Evolutionary conservation across 2,888 invertebrate species (phyloP).

Genomic region (Platycheirus rosarum): DNA sequence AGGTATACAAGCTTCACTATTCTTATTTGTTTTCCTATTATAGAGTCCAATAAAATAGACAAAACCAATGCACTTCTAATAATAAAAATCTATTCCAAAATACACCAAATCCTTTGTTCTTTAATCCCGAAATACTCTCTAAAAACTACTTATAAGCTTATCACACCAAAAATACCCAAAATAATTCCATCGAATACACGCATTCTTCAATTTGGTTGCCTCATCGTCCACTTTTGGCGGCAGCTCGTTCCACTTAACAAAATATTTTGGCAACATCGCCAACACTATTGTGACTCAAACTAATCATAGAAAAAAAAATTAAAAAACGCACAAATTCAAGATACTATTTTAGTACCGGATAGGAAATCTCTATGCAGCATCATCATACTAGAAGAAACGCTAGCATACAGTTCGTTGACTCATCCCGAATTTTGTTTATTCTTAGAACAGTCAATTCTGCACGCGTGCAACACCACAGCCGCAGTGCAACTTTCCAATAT

Average conservation of each 20-base stretch:
- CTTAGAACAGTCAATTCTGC: constrained; percentile 52
- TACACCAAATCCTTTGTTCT: neutral
- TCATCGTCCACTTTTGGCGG: constrained; percentile 4
- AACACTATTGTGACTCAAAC: constrained; percentile 68
- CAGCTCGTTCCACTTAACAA: constrained; percentile 59
- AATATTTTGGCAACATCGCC: constrained; percentile 70
- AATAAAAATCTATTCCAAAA: constrained; percentile 17
- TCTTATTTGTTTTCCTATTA: too few relatives aligned
- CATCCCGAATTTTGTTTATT: constrained; percentile 61
- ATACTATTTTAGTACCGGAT: constrained; percentile 70
- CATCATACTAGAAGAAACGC: constrained; percentile 17
- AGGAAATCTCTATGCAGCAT: constrained; percentile 45
- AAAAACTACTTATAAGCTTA: constrained; percentile 16
- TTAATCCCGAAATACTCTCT: constrained; percentile 12
- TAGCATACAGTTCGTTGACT: constrained; percentile 70
- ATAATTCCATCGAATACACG: neutral
- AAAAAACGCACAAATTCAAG: constrained; percentile 44
- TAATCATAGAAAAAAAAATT: constrained; percentile 29
- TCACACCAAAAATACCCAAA: constrained; percentile 11
- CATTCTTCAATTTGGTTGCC: neutral
- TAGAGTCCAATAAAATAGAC: too few relatives aligned
- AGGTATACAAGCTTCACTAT: too few relatives aligned
- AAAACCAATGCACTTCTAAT: too few relatives aligned
- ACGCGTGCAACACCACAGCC: neutral
- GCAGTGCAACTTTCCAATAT: constrained; percentile 49